phyloP scores from a whole-genome alignment of 2,797 vertebrate genomes.

The Vireo griseus region DNA sequence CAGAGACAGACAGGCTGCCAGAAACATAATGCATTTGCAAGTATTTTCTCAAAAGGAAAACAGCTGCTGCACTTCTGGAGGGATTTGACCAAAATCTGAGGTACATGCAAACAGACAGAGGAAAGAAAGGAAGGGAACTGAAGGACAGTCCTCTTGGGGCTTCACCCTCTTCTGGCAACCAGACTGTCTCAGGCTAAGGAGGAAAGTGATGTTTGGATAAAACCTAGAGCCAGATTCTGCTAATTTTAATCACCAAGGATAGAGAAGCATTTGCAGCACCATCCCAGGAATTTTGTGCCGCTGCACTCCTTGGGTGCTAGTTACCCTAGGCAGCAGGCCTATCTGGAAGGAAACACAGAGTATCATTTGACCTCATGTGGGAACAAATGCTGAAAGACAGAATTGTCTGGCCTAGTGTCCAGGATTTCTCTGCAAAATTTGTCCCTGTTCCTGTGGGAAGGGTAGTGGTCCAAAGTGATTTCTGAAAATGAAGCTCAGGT shows the following conservation, averaged over 20 bases:
- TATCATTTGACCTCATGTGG: background rate
- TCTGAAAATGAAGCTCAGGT: background rate
- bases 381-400: background rate
- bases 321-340: background rate
- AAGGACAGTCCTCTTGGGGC: background rate
- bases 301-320: background rate
- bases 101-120: background rate
- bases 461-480: background rate
- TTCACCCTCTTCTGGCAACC: background rate
- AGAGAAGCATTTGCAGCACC: background rate
- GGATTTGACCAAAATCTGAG: background rate
- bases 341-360: background rate
- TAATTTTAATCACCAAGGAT: background rate
- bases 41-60: conserved; percentile 15
- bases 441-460: background rate
- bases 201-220: background rate
- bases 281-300: background rate
- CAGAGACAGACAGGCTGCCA: background rate
- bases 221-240: background rate
- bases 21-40: conserved; percentile 18
- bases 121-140: background rate
- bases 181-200: background rate
- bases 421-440: background rate
- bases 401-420: background rate
- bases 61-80: background rate